Base-by-base conservation (phyloP, 2,797 vertebrate genomes). In the Kryptopterus vitreolus region DNA sequence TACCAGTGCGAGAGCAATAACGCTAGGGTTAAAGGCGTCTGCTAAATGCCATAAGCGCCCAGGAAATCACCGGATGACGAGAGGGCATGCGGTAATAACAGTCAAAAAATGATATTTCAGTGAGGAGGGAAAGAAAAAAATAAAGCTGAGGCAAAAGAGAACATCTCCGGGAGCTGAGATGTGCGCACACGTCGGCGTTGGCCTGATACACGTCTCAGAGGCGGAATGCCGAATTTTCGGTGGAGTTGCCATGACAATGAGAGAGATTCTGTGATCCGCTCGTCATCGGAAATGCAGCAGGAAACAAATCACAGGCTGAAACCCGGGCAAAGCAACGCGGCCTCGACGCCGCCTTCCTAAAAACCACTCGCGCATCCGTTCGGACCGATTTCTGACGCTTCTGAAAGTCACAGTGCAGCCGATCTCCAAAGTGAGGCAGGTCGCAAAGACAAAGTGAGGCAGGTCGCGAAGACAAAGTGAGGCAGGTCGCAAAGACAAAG, bases 221-320 rank as follows among this genome's bases (percentile, higher is more conserved):
- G 26, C n/a, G 55, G 70, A 46, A 53, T 35, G 50, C 16, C 62
- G 29, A 43, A 81, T 73, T 81, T 79, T n/a, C 29, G 66, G n/a
- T 26, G 35, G 75, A 76, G 81, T 82, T 82, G 77, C 77, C 81
- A 85, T 85, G 76, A 79, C 80, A 63, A 81, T 81, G 61, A 73
- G 62, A 79, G 61, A 62, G 20, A 48, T 29, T 29, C 18, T 52
- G 29, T 12, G 50, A 38, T n/a, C 29, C 33, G 66, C 24, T 31
- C 1, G 31, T 78, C 50, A 77, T 77, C 50, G n/a, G 62, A 63
- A 73, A 70, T 35, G 26, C 65, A 75, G 46, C 70, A 72, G 31
- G 57, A 33, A 29, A 50, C 38, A 55, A 79, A 59, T 59, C 15
- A 5, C 57, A 78, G 52, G 31, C 53, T 61, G 22, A 72, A 65